phyloP scores from a whole-genome alignment of 2,797 vertebrate species.

The Ctenopoma kingsleyae region DNA sequence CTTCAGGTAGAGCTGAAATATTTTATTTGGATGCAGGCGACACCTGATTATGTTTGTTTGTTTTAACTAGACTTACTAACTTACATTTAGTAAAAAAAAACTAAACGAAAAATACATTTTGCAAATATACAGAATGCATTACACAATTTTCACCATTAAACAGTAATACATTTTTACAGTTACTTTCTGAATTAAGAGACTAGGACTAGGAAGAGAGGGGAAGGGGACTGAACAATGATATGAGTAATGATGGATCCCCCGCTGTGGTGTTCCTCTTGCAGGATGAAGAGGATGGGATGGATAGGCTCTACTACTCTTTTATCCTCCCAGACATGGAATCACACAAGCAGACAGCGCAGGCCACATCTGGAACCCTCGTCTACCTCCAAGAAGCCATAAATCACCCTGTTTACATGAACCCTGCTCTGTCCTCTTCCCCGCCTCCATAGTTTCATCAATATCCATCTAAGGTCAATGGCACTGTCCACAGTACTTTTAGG shows the following conservation, averaged over 20 bases:
- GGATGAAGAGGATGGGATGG: constrained; percentile 44
- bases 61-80: neutral
- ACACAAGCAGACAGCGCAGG: constrained; percentile 53
- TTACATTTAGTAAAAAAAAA: neutral
- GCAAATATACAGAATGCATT: neutral
- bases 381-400: constrained; percentile 68
- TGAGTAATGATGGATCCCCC: constrained; percentile 34
- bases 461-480: constrained; percentile 28
- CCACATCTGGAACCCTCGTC: constrained; percentile 75
- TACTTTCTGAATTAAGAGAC: constrained; percentile 1
- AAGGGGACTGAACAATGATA: constrained; percentile 18
- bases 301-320: constrained; percentile 57
- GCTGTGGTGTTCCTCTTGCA: constrained; percentile 42
- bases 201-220: constrained; percentile 3
- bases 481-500: constrained; percentile 12
- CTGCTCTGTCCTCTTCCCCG: constrained; percentile 16
- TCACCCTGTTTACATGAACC: constrained; percentile 60
- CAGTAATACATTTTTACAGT: neutral
- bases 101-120: neutral
- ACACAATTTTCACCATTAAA: neutral
- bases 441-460: constrained; percentile 34
- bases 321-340: constrained; percentile 60
- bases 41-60: neutral
- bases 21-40: constrained; percentile 1
- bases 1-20: neutral